Base-by-base conservation (phyloP, 2,113 vertebrate genomes). In the Tachysurus fulvidraco region DNA sequence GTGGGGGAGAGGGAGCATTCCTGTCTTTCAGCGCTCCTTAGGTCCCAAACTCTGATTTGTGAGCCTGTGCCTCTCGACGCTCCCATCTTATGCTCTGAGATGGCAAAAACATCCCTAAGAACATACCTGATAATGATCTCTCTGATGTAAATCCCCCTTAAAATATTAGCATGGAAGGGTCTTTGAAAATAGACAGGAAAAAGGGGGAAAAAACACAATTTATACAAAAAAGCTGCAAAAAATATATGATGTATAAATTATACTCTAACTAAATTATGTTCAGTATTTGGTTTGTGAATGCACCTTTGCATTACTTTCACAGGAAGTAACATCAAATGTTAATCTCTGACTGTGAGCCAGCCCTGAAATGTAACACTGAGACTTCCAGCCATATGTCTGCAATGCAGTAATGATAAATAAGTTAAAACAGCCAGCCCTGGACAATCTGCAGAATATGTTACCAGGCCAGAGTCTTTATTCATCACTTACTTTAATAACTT, bases 1-100 rank as follows among this genome's bases (percentile, higher is more conserved):
- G 50, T n/a, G 50, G 71, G 83, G 36, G 78, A 62, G 71, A 78
- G 16, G n/a, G 77, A 55, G 62, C 93, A 94, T 95, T 93, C 92
- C 91, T 91, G 86, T 92, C 92, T 94, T 91, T 95, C 93, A 94
- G 52, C 93, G 79, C 87, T 82, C 64, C 87, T 88, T 90, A 92
- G 89, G 87, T 69, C 90, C 81, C 74, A 62, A 87, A 79, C 83
- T 85, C 78, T 91, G 90, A 94, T 94, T 92, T 93, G 92, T 89
- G 73, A 71, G 88, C 81, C 59, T 82, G 69, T 21, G 50, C 59
- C 50, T 79, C 89, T 89, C 90, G 78, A 91, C 85, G 88, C 89
- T 87, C 83, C 83, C 83, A 41, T 55, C 78, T 59, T 83, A 55
- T 81, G 88, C 88, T 54, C 78, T 86, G 80, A 91, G 91, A 91